Evolutionary conservation across 2,888 invertebrate species (phyloP), one percentile per base, ranked within the genome.

Genomic region (Drosophila lacicola): DNA sequence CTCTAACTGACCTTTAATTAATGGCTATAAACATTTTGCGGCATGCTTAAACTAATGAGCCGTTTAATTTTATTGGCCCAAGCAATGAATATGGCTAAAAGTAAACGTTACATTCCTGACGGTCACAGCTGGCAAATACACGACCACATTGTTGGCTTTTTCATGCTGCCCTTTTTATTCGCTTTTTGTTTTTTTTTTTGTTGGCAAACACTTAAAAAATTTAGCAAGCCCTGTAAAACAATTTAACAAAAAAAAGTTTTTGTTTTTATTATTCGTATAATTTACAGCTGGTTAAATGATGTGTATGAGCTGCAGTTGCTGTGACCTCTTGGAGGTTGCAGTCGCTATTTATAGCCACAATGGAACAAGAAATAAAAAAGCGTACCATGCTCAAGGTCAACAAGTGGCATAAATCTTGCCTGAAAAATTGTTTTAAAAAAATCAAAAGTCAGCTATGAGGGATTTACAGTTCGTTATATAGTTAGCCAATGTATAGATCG

Each of bases 361-460:
- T 61, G 50, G 57, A 67, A 73, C 67, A 64, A 70, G 61, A 62
- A 54, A 54, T 19, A 44, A 65, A 72, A 78, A 80, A 70, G 66
- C 65, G 60, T 46, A 79, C 68, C 80, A 79, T 55, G 64, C 55
- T 63, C 83, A 86, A 86, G 85, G 85, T 73, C 86, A 72, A 55
- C 78, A 53, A 67, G 74, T 80, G 72, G 80, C 82, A 84, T 74
- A 80, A 82, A 82, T 81, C 81, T 79, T 53, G 60, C 44, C 70
- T 70, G 64, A 67, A 67, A 78, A 68, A 61, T 57, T 62, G 33
- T 64, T 63, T 66, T 55, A 29, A 39, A 44, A 36, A 47, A 57
- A 49, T 17, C 5, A n/a, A 51, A 33, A 39, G n/a, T 36, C 19
- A 19, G 36, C 46, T 14, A 14, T 5, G 33, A 47, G 5, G 19